Conservation (phyloP, 2,797 vertebrate genomes). For the Rhinatrema bivittatum region DNA sequence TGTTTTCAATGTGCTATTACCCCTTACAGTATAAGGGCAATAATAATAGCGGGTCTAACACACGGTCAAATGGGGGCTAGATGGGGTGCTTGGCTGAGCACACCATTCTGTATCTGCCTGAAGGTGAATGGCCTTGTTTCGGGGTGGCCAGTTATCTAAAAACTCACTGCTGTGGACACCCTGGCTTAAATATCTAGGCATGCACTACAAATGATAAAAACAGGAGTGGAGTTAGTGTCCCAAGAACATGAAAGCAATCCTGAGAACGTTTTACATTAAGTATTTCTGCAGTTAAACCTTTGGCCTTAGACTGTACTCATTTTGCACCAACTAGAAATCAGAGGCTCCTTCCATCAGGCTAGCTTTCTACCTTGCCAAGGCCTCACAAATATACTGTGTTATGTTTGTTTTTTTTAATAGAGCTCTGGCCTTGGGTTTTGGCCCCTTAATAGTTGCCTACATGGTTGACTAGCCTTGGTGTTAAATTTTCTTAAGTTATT, state of each 20-base stretch:
- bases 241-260: conserved; percentile 44
- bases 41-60: too few relatives aligned
- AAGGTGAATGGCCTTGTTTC: too few relatives aligned
- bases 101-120: too few relatives aligned
- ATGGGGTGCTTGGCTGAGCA: too few relatives aligned
- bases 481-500: conserved; percentile 72
- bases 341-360: conserved; percentile 8
- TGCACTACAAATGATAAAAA: too few relatives aligned
- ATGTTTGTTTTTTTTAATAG: conserved; percentile 48
- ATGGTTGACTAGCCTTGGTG: conserved; percentile 60
- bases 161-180: too few relatives aligned
- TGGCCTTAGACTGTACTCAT: conserved; percentile 54
- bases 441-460: conserved; percentile 61
- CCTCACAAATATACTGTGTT: conserved; percentile 50
- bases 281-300: conserved; percentile 50
- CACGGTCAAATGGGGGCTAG: too few relatives aligned
- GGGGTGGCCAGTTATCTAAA: too few relatives aligned
- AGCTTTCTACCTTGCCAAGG: conserved; percentile 36
- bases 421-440: conserved; percentile 59
- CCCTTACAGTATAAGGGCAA: too few relatives aligned
- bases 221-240: conserved; percentile 46
- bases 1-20: too few relatives aligned
- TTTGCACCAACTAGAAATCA: conserved; percentile 37
- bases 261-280: conserved; percentile 50
- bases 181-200: too few relatives aligned